Conservation (phyloP, 2,888 invertebrate species). For the Ariolimax columbianus region DNA sequence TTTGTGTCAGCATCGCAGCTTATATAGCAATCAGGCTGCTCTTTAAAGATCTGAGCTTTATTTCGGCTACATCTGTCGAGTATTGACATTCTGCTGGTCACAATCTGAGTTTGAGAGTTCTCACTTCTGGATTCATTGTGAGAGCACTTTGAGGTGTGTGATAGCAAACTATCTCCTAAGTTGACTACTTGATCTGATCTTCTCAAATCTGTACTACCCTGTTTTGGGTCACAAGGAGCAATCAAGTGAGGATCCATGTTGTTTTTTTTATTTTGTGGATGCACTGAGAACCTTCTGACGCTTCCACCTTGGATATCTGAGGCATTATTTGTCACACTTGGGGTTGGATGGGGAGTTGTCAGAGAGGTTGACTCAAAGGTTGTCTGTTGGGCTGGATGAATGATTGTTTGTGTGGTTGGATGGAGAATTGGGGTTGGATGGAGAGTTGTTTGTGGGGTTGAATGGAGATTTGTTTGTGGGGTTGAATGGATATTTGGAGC, state of each 20-base stretch:
- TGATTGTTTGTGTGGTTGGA: too few species aligned
- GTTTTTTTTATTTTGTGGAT: background rate
- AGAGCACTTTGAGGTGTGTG: background rate
- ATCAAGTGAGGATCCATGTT: background rate
- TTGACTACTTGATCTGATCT: background rate
- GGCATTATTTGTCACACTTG: background rate
- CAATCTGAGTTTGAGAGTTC: background rate
- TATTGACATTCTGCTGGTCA: background rate
- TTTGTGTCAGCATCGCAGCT: background rate
- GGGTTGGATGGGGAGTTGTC: background rate
- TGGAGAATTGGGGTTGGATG: too few species aligned
- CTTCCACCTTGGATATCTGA: background rate
- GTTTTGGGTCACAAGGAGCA: background rate
- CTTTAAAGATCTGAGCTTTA: too few species aligned
- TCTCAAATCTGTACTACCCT: background rate
- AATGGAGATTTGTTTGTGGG: too few species aligned
- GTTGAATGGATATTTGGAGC: too few species aligned
- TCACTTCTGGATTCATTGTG: background rate
- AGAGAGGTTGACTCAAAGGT: too few species aligned
- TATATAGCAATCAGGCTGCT: background rate
- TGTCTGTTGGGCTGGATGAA: too few species aligned
- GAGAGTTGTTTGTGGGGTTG: too few species aligned
- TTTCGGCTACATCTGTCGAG: background rate
- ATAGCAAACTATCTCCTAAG: background rate
- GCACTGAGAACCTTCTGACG: background rate